phyloP scores from a whole-genome alignment of 2,113 vertebrate species.

The Callospermophilus lateralis region DNA sequence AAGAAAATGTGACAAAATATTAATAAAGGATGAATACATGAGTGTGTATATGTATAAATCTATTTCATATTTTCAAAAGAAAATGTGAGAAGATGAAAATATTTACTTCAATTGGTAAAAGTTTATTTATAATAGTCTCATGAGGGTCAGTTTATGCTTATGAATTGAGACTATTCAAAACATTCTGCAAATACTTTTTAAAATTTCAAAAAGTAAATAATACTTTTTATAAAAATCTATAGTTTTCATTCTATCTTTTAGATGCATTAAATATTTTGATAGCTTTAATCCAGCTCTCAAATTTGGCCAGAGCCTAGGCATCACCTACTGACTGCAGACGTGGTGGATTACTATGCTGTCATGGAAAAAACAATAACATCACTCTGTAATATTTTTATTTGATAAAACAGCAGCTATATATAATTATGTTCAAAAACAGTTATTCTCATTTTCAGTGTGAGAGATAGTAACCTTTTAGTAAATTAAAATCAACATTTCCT shows the following conservation, averaged over 20 bases:
- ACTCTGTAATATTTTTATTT: background rate
- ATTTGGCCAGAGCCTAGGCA: background rate
- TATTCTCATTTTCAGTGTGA: slow-evolving; percentile 53
- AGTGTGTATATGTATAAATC: background rate
- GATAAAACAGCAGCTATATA: background rate
- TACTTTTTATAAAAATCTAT: background rate
- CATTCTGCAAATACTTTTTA: background rate
- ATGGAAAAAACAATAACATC: background rate
- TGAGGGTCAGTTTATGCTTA: background rate
- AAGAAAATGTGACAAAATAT: background rate
- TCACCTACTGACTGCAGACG: background rate
- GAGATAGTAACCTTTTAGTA: slow-evolving; percentile 65
- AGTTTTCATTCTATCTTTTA: background rate
- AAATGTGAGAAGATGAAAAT: background rate
- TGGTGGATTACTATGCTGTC: background rate
- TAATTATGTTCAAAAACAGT: background rate
- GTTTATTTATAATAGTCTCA: background rate
- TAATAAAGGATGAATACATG: background rate
- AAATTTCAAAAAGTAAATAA: background rate
- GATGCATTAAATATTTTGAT: background rate
- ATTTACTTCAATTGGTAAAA: background rate
- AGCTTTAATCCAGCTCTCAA: background rate
- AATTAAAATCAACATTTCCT: slow-evolving; percentile 71
- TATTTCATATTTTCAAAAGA: background rate
- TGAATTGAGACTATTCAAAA: background rate